Conservation (phyloP, 2,113 vertebrate species). For the Erythrolamprus reginae region DNA sequence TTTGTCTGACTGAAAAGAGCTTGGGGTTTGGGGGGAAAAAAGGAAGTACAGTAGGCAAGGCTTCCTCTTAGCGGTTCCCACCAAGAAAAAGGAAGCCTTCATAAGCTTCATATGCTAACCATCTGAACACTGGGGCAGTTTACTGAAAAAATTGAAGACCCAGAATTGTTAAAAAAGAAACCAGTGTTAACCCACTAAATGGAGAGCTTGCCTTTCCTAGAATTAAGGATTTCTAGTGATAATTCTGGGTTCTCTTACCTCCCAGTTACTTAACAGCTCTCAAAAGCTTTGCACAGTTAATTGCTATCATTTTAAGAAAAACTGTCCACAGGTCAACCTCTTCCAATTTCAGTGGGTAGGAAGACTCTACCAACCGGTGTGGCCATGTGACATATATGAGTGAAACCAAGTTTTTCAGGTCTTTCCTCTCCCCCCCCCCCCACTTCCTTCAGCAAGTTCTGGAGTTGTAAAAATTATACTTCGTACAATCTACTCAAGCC, state of each 20-base stretch:
- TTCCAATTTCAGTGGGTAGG: not conserved
- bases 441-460: not conserved
- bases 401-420: not conserved
- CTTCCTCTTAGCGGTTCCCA: not conserved
- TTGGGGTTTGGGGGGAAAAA: not conserved
- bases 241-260: not conserved
- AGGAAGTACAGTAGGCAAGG: not conserved
- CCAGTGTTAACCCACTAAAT: not conserved
- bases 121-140: not conserved
- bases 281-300: not conserved
- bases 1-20: constrained; percentile 25
- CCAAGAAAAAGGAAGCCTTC: not conserved
- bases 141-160: not conserved
- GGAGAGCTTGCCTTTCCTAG: not conserved
- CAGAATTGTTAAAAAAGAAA: not conserved
- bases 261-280: not conserved
- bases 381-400: not conserved
- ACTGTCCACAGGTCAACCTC: not conserved
- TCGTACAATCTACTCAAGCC: not conserved
- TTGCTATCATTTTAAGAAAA: not conserved
- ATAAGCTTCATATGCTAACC: too few relatives aligned
- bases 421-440: not conserved
- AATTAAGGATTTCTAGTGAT: not conserved
- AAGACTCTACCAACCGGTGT: not conserved
- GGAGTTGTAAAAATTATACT: not conserved